These are phyloP conservation scores for Zygaena filipendulae DNA, from an alignment of 2,888 invertebrate genomes.

Conservation along the genomic window DNA sequence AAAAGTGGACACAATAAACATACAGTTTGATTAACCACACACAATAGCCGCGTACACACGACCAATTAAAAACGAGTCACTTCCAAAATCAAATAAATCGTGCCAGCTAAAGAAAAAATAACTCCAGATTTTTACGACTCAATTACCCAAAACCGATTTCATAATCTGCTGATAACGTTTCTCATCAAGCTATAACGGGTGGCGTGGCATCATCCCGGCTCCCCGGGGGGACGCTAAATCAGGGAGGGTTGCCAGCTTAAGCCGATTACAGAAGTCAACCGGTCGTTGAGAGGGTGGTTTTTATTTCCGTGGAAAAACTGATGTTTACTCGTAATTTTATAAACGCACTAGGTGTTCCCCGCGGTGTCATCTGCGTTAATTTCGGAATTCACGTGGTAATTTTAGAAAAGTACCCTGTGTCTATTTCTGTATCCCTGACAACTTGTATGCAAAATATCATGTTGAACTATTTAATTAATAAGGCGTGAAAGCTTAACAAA, in stretches of 20 bases:
- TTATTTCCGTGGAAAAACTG: constrained; percentile 62
- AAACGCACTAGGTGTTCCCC: constrained; percentile 58
- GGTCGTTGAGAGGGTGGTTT: constrained; percentile 38
- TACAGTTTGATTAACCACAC: not conserved
- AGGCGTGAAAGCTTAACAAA: no score
- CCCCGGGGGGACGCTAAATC: constrained; percentile 37
- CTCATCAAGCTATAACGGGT: constrained; percentile 56
- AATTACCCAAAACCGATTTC: constrained; percentile 62
- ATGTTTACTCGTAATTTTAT: constrained; percentile 66
- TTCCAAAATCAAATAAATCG: not conserved
- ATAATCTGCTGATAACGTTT: constrained; percentile 62
- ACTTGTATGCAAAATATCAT: no score
- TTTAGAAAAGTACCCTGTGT: no score
- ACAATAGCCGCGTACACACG: not conserved
- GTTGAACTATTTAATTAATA: no score
- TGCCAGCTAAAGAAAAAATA: constrained; percentile 21
- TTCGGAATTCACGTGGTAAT: no score
- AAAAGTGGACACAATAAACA: no score
- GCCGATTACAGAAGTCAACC: constrained; percentile 65
- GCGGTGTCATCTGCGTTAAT: no score
- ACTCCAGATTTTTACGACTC: constrained; percentile 43
- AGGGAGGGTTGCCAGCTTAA: constrained; percentile 44
- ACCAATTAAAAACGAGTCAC: not conserved
- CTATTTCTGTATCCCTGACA: no score
- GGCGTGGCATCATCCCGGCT: constrained; percentile 42